Conservation (phyloP, 1,140 invertebrate genomes). For the Diploscapter pachys region DNA sequence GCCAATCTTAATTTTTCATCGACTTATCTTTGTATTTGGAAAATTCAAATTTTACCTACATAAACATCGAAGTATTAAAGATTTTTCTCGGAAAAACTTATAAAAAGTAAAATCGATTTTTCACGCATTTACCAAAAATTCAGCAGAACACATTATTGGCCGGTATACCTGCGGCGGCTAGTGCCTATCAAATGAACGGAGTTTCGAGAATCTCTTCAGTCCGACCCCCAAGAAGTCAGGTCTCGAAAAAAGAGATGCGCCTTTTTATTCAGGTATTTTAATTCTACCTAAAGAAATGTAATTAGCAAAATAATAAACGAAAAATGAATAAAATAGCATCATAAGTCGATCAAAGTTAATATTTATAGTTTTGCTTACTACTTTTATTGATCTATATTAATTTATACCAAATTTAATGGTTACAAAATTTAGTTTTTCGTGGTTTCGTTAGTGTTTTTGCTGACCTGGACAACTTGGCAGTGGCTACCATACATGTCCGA, state of each 20-base stretch:
- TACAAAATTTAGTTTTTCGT: slow-evolving; percentile 42
- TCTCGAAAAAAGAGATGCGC: slow-evolving; percentile 46
- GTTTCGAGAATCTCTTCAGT: slow-evolving; percentile 36
- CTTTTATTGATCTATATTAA: too few species aligned
- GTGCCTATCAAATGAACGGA: slow-evolving; percentile 32
- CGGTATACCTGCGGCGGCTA: slow-evolving; percentile 36
- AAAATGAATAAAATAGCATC: too few species aligned
- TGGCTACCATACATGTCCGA: slow-evolving; percentile 44
- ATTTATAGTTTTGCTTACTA: too few species aligned
- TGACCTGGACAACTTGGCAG: slow-evolving; percentile 49
- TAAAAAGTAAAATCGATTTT: neutral
- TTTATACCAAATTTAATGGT: neutral
- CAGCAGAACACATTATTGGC: slow-evolving; percentile 2
- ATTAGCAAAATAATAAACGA: too few species aligned
- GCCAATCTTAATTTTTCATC: slow-evolving; percentile 14
- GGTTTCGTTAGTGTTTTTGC: slow-evolving; percentile 43
- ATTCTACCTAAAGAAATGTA: neutral
- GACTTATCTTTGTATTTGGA: neutral
- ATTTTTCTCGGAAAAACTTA: neutral
- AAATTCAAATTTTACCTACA: neutral
- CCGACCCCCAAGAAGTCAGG: slow-evolving; percentile 42
- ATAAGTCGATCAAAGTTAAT: too few species aligned
- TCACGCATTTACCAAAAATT: neutral
- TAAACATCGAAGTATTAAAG: too few species aligned
- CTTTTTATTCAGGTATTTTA: slow-evolving; percentile 41